Percentiles rank a stretch among this genome's conserved stretches.
Conservation (phyloP, 2,797 vertebrate genomes). For the Melanotaenia boesemani region DNA sequence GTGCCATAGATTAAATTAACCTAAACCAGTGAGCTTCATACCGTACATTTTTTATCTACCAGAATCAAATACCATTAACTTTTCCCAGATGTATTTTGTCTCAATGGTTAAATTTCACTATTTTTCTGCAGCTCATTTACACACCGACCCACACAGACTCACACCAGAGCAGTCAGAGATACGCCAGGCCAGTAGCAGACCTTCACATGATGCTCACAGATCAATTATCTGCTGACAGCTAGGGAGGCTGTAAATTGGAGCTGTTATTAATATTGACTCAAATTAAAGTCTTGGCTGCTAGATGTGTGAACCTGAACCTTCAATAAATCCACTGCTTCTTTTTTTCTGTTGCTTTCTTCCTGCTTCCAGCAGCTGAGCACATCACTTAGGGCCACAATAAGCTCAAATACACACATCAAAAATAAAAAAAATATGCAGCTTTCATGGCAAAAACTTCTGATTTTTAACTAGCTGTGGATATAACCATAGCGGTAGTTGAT, state of each 20-base stretch:
- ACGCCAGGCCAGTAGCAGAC: conserved; percentile 9
- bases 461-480: background rate
- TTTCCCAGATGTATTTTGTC: no score
- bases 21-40: background rate
- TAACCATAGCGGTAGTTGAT: no score
- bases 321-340: conserved; percentile 39
- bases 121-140: conserved; percentile 23
- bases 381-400: background rate
- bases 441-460: background rate
- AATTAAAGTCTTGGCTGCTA: background rate
- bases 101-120: background rate
- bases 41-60: background rate
- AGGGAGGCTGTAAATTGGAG: conserved; percentile 19
- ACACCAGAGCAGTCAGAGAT: conserved; percentile 5
- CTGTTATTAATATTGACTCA: conserved; percentile 17
- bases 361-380: background rate
- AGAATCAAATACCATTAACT: no score
- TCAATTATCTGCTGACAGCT: conserved; percentile 42
- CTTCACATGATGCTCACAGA: conserved; percentile 1
- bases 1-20: no score
- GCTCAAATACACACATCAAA: background rate
- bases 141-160: background rate
- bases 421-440: background rate
- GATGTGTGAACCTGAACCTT: background rate
- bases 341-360: conserved; percentile 15